These are phyloP conservation scores for Capitella teleta DNA, from an alignment of 1,140 invertebrate species.

Conservation along the genomic window DNA sequence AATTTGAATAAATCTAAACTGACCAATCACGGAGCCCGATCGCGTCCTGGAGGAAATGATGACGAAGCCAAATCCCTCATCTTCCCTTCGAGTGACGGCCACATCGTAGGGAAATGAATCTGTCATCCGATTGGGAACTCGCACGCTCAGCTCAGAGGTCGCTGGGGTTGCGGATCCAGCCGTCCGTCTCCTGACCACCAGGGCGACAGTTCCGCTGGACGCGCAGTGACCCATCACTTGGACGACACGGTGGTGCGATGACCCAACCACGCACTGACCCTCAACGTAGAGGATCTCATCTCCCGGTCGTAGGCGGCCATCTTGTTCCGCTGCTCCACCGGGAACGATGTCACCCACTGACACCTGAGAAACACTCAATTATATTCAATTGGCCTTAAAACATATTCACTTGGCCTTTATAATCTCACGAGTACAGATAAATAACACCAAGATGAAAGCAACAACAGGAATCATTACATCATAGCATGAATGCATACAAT, in stretches of 20 bases:
- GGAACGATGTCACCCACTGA: constrained; percentile 90
- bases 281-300: constrained; percentile 75
- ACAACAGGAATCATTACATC: background rate
- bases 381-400: too few species aligned
- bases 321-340: constrained; percentile 77
- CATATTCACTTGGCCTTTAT: too few species aligned
- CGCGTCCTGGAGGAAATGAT: constrained; percentile 94
- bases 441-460: background rate
- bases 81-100: constrained; percentile 67
- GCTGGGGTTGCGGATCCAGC: constrained; percentile 19
- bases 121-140: background rate
- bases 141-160: too few species aligned
- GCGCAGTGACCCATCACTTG: constrained; percentile 75
- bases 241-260: constrained; percentile 80
- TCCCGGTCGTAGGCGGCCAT: constrained; percentile 70
- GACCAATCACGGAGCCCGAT: constrained; percentile 85
- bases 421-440: background rate
- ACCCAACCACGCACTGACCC: constrained; percentile 60
- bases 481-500: background rate
- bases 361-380: constrained; percentile 50
- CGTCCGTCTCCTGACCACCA: constrained; percentile 23
- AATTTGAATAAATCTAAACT: constrained; percentile 35
- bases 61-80: constrained; percentile 97
- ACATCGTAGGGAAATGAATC: constrained; percentile 32
- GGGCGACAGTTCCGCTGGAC: constrained; percentile 55